A percentile compares a stretch with the other conserved stretches of the same genome.
phyloP scores from a whole-genome alignment of 2,888 invertebrate species.

The Troides aeacus region DNA sequence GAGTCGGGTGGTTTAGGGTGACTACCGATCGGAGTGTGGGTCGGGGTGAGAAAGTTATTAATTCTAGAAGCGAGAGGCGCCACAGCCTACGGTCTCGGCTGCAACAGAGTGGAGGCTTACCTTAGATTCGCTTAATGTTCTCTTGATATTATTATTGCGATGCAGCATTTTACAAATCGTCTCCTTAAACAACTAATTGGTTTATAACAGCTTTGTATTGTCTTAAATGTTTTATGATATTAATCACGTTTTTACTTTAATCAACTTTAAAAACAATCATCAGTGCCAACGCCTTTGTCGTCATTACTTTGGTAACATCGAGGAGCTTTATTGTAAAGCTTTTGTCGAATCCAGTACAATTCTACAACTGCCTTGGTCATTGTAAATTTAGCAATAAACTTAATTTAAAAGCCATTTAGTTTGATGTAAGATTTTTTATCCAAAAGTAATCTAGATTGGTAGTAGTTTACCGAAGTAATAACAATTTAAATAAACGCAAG shows the following conservation, averaged over 20 bases:
- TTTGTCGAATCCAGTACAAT: too few species aligned
- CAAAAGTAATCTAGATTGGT: not conserved
- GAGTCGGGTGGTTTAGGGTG: slow-evolving; percentile 47
- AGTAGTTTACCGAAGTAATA: not conserved
- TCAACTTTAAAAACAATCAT: too few species aligned
- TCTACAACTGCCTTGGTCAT: too few species aligned
- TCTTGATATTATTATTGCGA: slow-evolving; percentile 64
- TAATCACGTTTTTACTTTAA: not conserved
- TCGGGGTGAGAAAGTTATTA: slow-evolving; percentile 74
- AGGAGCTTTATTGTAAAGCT: too few species aligned
- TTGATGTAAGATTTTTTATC: not conserved
- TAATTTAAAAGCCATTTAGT: not conserved
- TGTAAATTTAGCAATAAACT: not conserved
- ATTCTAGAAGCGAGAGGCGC: slow-evolving; percentile 77
- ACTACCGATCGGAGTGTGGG: slow-evolving; percentile 40
- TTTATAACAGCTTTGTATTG: slow-evolving; percentile 2
- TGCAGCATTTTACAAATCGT: slow-evolving; percentile 34
- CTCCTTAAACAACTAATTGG: slow-evolving; percentile 1
- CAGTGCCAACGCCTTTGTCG: too few species aligned
- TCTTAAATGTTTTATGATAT: not conserved
- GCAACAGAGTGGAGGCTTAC: slow-evolving; percentile 72
- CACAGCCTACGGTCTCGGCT: slow-evolving; percentile 72
- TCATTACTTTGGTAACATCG: too few species aligned
- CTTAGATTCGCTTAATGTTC: slow-evolving; percentile 73
- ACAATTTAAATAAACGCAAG: slow-evolving; percentile 9